phyloP scores from a whole-genome alignment of 2,113 vertebrate species.

The Notarius quadriscutis region DNA sequence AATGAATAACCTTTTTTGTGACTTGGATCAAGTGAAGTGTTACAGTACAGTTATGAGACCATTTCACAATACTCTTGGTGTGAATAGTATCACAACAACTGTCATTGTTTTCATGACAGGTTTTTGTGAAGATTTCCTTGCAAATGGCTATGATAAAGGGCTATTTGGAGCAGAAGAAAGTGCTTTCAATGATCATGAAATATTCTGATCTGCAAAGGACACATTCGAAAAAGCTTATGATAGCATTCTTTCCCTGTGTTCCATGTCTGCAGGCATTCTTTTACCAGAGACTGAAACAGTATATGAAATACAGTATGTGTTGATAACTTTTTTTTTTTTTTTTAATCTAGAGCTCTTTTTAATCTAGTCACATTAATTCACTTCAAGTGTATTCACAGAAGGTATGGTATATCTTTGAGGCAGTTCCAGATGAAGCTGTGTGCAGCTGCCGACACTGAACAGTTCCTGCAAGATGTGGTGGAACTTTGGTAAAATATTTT shows the following conservation, averaged over 20 bases:
- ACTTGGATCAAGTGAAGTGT: neutral
- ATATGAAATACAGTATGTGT: neutral
- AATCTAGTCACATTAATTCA: neutral
- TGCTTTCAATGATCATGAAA: neutral
- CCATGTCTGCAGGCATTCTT: neutral
- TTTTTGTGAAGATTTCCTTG: neutral
- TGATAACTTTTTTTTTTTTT: neutral
- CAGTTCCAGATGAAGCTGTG: neutral
- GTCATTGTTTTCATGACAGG: neutral
- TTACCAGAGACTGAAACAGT: neutral
- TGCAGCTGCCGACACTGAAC: conserved; percentile 11
- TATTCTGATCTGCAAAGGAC: neutral
- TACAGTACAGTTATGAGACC: neutral
- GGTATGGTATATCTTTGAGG: conserved; percentile 1
- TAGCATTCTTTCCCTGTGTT: neutral
- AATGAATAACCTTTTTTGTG: neutral
- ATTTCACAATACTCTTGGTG: neutral
- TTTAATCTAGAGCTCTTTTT: neutral
- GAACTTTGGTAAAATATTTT: conserved; percentile 25
- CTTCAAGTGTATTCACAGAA: conserved; percentile 8
- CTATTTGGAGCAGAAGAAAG: neutral
- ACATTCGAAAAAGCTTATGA: neutral
- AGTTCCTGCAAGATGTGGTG: conserved; percentile 7
- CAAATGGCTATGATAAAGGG: neutral
- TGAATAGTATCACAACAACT: neutral